phyloP scores from a whole-genome alignment of 2,113 vertebrate species.

The Nibea albiflora region DNA sequence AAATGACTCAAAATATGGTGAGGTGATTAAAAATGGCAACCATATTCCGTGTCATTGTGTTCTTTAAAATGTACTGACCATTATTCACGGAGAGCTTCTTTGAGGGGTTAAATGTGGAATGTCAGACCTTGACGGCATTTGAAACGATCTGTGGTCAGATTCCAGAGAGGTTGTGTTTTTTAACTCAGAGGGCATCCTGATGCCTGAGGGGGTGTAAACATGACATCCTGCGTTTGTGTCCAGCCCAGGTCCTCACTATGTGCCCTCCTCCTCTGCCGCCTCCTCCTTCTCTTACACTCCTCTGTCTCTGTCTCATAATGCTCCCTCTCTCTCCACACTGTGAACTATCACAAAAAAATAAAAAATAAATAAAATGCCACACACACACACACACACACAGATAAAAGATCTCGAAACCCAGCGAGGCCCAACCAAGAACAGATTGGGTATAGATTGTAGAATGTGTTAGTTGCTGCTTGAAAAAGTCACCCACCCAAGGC shows the following conservation, averaged over 20 bases:
- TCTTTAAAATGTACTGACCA: not conserved
- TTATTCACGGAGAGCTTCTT: not conserved
- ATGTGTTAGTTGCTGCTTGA: conserved; percentile 41
- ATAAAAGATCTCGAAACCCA: conserved; percentile 27
- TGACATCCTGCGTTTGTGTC: conserved; percentile 19
- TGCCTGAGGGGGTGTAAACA: conserved; percentile 50
- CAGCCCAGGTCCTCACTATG: not conserved
- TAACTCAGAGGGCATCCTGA: conserved; percentile 19
- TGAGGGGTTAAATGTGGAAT: not conserved
- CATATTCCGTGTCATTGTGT: not conserved
- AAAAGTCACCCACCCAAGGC: conserved; percentile 16
- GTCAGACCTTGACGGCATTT: conserved; percentile 2
- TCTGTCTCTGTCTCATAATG: conserved; percentile 16
- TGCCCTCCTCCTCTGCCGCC: not conserved
- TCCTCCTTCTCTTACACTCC: not conserved
- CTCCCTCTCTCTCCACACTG: not conserved
- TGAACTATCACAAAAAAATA: conserved; percentile 6
- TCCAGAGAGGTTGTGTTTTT: conserved; percentile 27
- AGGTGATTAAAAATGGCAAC: too few species aligned
- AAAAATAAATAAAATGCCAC: conserved; percentile 33
- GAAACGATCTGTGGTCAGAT: conserved; percentile 14
- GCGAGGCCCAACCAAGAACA: conserved; percentile 37
- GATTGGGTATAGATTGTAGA: conserved; percentile 56
- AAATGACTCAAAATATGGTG: too few species aligned
- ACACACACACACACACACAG: not conserved